phyloP scores from a whole-genome alignment of 2,797 vertebrate genomes.

The Pachyuromys duprasi region DNA sequence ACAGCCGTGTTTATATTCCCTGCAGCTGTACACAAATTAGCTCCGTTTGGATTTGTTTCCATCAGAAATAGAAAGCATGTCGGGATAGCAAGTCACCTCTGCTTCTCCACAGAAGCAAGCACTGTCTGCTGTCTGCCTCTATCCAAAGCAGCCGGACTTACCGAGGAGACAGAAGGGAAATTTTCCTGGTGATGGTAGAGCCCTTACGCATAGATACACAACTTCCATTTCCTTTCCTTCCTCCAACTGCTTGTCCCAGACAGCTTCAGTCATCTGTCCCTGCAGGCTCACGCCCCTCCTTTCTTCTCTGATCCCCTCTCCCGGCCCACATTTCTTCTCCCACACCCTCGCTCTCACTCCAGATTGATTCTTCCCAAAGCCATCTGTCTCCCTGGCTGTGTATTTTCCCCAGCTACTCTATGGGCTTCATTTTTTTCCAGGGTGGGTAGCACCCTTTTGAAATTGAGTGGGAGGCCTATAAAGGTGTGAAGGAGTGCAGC shows the following conservation, averaged over 20 bases:
- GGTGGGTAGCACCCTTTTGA: conserved; percentile 68
- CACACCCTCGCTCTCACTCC: conserved; percentile 71
- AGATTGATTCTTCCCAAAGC: conserved; percentile 77
- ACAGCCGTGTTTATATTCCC: conserved; percentile 88
- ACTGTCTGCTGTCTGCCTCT: conserved; percentile 1
- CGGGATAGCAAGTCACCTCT: conserved; percentile 77
- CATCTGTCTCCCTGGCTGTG: conserved; percentile 79
- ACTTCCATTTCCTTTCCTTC: conserved; percentile 70
- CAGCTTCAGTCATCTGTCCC: conserved; percentile 73
- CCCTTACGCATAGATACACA: conserved; percentile 58
- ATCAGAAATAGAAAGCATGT: conserved; percentile 80
- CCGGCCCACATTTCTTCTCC: conserved; percentile 70
- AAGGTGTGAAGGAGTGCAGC: not conserved
- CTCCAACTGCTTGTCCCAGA: conserved; percentile 65
- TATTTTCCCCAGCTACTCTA: conserved; percentile 61
- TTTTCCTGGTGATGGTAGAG: conserved; percentile 63
- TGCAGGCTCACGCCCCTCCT: conserved; percentile 53
- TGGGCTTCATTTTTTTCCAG: conserved; percentile 54
- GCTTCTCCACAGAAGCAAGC: conserved; percentile 46
- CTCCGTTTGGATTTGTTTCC: conserved; percentile 86
- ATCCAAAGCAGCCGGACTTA: not conserved
- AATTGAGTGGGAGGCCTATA: conserved; percentile 57
- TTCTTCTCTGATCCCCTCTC: conserved; percentile 58
- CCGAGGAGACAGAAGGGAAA: conserved; percentile 50
- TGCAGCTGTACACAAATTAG: conserved; percentile 89